Percentiles rank a stretch among this genome's conserved stretches.
Conservation (phyloP, 1,140 invertebrate species). For the Eufriesea mexicana region DNA sequence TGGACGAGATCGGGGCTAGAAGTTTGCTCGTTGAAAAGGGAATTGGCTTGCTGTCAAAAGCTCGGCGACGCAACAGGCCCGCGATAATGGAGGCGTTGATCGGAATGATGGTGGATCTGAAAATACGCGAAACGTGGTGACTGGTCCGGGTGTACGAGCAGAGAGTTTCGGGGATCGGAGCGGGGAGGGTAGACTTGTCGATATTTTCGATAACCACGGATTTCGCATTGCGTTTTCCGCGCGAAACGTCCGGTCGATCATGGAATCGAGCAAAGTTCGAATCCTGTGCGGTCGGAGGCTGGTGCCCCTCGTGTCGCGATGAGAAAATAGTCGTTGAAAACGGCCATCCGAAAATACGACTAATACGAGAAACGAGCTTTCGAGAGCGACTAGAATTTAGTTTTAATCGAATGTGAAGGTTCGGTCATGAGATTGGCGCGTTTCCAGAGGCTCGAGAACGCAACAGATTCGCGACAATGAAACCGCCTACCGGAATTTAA, state of each 20-base stretch:
- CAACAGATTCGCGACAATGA: constrained; percentile 13
- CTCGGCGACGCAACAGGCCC: not conserved
- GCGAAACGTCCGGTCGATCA: too few relatives aligned
- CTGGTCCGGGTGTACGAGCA: too few relatives aligned
- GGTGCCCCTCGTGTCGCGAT: not conserved
- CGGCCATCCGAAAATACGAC: not conserved
- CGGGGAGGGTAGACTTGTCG: too few relatives aligned
- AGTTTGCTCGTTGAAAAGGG: not conserved
- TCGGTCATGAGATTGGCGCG: not conserved
- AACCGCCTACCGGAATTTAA: not conserved
- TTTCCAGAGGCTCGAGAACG: constrained; percentile 5
- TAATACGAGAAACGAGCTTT: not conserved
- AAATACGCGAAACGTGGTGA: not conserved
- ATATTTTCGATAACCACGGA: too few relatives aligned
- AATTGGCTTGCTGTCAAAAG: constrained; percentile 7
- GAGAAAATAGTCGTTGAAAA: not conserved
- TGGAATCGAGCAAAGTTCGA: too few relatives aligned
- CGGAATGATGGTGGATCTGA: not conserved
- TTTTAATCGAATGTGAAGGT: not conserved
- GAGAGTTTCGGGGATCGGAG: not conserved
- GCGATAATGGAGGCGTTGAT: not conserved
- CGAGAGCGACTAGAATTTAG: not conserved
- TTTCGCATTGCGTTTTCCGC: too few relatives aligned
- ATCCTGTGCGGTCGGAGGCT: too few relatives aligned
- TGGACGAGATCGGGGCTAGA: not conserved